Percentiles rank a stretch among this genome's conserved stretches.
These are phyloP conservation scores for Drosophila pruinosa DNA, from an alignment of 1,140 invertebrate species.

Conservation along the genomic window DNA sequence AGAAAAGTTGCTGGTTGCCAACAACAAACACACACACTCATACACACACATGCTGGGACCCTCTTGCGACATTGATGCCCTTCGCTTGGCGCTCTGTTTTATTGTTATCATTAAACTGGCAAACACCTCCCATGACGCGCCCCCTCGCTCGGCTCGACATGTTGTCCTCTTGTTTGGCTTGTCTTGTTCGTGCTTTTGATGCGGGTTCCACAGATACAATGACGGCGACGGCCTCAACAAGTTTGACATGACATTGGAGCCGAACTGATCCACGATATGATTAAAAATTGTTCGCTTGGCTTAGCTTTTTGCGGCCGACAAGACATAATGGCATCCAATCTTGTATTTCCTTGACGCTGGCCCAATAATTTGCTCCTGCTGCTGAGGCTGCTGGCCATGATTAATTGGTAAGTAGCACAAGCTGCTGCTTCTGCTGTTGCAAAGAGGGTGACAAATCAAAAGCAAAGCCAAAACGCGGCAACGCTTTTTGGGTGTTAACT, in stretches of 20 bases:
- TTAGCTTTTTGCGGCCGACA: conserved; percentile 60
- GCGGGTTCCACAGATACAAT: conserved; percentile 38
- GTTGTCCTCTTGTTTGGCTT: conserved; percentile 47
- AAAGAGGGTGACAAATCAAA: conserved; percentile 48
- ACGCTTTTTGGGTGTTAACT: conserved; percentile 70
- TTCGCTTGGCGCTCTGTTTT: conserved; percentile 66
- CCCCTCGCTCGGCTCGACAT: conserved; percentile 36
- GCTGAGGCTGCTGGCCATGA: conserved; percentile 50
- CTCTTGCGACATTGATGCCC: conserved; percentile 72
- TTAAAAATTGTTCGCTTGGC: conserved; percentile 70
- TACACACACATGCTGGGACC: conserved; percentile 8
- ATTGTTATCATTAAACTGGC: conserved; percentile 79
- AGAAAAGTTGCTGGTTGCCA: conserved; percentile 51
- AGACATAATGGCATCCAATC: conserved; percentile 24
- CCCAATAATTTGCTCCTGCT: conserved; percentile 12
- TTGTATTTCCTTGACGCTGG: not conserved
- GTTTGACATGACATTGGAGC: conserved; percentile 59
- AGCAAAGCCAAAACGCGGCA: conserved; percentile 37
- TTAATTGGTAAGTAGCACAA: conserved; percentile 66
- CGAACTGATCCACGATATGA: conserved; percentile 68
- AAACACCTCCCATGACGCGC: conserved; percentile 50
- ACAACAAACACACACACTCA: conserved; percentile 19
- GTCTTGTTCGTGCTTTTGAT: conserved; percentile 27
- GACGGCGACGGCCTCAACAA: conserved; percentile 54
- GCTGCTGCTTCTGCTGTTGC: conserved; percentile 10